Conservation (phyloP, 2,888 invertebrate species). For the Orchesella flavescens region DNA sequence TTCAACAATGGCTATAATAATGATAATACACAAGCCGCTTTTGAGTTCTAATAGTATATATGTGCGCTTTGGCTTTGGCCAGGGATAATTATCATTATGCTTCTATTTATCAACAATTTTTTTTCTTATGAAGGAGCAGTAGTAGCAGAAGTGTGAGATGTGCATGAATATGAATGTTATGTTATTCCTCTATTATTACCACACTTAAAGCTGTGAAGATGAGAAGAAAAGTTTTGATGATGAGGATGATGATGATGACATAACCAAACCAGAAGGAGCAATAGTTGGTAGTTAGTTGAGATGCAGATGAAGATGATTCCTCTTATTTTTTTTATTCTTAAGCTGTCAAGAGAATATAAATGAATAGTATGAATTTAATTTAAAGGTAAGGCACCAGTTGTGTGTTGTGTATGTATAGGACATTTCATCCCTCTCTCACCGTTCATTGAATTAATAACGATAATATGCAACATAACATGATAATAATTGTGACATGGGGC, state of each 20-base stretch:
- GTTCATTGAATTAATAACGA: background rate
- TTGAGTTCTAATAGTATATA: too few relatives aligned
- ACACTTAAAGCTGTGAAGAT: conserved; percentile 34
- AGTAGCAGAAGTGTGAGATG: too few relatives aligned
- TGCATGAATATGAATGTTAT: too few relatives aligned
- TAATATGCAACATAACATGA: conserved; percentile 40
- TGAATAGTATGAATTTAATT: conserved; percentile 32
- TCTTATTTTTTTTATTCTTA: background rate
- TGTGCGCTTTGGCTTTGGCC: too few relatives aligned
- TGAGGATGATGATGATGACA: conserved; percentile 42
- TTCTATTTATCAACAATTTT: background rate
- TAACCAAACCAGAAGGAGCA: conserved; percentile 51
- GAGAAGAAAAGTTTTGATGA: conserved; percentile 9
- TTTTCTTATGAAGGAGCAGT: too few relatives aligned
- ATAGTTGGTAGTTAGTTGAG: background rate
- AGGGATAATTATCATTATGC: conserved; percentile 5
- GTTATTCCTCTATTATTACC: conserved; percentile 1
- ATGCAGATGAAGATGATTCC: conserved; percentile 1
- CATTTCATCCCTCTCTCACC: background rate
- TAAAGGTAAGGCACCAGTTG: conserved; percentile 25
- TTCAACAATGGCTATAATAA: too few relatives aligned
- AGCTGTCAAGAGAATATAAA: conserved; percentile 47
- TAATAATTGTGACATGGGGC: conserved; percentile 55
- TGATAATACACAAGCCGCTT: too few relatives aligned
- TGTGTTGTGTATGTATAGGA: conserved; percentile 22